Evolutionary conservation across 2,888 invertebrate species (phyloP), one percentile per base, ranked within the genome.

Genomic region (Strigamia crassipes): DNA sequence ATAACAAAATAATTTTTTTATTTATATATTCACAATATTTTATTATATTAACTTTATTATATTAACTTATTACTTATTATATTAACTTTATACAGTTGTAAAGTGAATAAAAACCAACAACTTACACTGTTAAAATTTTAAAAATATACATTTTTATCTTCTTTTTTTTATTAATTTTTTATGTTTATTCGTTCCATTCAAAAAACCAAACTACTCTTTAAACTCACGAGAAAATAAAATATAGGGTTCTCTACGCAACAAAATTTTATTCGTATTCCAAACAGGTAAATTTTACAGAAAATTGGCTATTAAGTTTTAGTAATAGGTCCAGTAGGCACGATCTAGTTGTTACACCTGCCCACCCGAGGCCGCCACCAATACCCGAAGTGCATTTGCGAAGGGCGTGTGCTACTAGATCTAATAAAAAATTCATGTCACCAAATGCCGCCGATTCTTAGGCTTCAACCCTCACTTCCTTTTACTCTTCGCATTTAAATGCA

Each of bases 381-480:
- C 61, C 21, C 18, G 61, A 61, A 61, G 18, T 23, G 61, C 61
- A 61, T 61, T 61, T 61, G 18, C 4, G 21, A 61, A 61, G 61
- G 18, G 61, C 12, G 61, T 61, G 61, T 61, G 21, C 21, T 23
- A 18, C 18, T 12, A 61, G 61, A 61, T 61, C 61, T 61, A 61
- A 61, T 61, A 61, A 61, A 61, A 61, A 61, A 61, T 61, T 61
- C 61, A 61, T 61, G 61, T 61, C 61, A 61, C 61, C 61, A 61
- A 61, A 61, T 61, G 61, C 61, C 61, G 23, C 61, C 61, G 21
- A 61, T 61, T 61, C 61, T 61, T 61, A 61, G 61, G 61, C 61
- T 61, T 61, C 61, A 61, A 18, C 23, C 21, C 21, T 38, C 61
- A 61, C 61, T 61, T 61, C 61, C 21, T 61, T 61, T 61, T 61